These are phyloP conservation scores for Chydorus sphaericus DNA, from an alignment of 2,888 invertebrate genomes.

Conservation along the genomic window DNA sequence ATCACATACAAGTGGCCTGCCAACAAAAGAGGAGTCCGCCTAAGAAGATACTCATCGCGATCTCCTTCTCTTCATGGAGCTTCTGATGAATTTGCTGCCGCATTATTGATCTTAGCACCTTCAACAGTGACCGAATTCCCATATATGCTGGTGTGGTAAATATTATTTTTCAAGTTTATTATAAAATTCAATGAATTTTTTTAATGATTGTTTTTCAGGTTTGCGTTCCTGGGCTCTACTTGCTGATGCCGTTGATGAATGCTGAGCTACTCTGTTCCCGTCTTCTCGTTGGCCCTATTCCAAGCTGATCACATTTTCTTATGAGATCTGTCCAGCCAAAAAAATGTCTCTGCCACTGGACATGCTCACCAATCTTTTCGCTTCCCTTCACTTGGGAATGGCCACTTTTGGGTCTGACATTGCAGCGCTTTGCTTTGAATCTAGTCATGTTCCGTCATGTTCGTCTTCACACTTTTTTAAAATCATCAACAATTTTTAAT, in stretches of 20 bases:
- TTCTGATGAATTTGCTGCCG: conserved; percentile 44
- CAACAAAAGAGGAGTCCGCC: conserved; percentile 29
- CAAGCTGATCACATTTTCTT: conserved; percentile 46
- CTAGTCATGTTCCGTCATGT: too few species aligned
- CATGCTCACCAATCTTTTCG: conserved; percentile 37
- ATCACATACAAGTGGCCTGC: conserved; percentile 24
- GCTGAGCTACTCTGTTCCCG: conserved; percentile 54
- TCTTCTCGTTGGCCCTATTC: conserved; percentile 46
- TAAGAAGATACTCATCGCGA: conserved; percentile 61
- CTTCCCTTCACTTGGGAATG: conserved; percentile 43
- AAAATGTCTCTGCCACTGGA: conserved; percentile 31
- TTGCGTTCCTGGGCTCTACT: conserved; percentile 49
- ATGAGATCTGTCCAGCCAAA: conserved; percentile 48
- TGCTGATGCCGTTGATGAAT: conserved; percentile 57
- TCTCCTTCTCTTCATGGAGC: conserved; percentile 60
- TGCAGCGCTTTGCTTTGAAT: too few species aligned
- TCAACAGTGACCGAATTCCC: too few species aligned
- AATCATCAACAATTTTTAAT: too few species aligned
- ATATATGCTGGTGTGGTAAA: too few species aligned
- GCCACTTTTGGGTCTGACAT: conserved; percentile 43
- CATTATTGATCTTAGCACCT: too few species aligned
- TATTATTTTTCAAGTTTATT: too few species aligned
- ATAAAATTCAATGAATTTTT: too few species aligned
- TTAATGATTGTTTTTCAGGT: too few species aligned
- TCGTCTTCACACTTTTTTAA: too few species aligned